Evolutionary conservation across 2,888 invertebrate genomes (phyloP).

Genomic region (Macroteleia sp.): DNA sequence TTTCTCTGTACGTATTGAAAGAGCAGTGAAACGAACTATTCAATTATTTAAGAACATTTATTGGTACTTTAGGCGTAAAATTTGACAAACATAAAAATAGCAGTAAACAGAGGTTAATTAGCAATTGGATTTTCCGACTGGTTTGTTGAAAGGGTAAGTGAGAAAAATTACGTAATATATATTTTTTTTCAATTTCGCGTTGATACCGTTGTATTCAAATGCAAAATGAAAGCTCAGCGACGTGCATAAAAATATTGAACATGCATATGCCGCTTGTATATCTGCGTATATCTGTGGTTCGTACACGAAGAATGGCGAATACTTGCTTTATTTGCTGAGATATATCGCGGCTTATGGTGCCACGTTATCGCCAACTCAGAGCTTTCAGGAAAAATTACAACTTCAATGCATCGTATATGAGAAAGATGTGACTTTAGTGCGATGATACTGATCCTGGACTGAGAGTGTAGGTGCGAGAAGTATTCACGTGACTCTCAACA

Average conservation of each 20-base stretch:
- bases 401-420: slow-evolving; percentile 63
- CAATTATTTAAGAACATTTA: no score
- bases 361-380: slow-evolving; percentile 65
- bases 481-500: slow-evolving; percentile 34
- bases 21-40: no score
- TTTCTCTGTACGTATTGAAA: no score
- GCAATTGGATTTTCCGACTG: slow-evolving; percentile 13
- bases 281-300: slow-evolving; percentile 61
- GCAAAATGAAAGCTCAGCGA: slow-evolving; percentile 65
- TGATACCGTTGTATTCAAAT: slow-evolving; percentile 53
- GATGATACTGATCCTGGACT: slow-evolving; percentile 55
- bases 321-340: slow-evolving; percentile 63
- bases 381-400: slow-evolving; percentile 71
- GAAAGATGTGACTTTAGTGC: slow-evolving; percentile 58
- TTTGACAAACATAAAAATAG: slow-evolving; percentile 1
- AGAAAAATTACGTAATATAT: slow-evolving; percentile 34
- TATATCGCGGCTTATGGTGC: slow-evolving; percentile 65
- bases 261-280: slow-evolving; percentile 63
- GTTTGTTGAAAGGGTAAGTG: slow-evolving; percentile 41
- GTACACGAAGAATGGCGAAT: slow-evolving; percentile 53
- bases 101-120: slow-evolving; percentile 31
- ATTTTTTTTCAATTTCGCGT: slow-evolving; percentile 53
- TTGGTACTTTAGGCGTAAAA: neutral
- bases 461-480: slow-evolving; percentile 36
- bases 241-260: slow-evolving; percentile 64